A percentile compares a stretch with the other conserved stretches of the same genome.
Conservation (phyloP, 1,140 invertebrate genomes). For the Lasaia peninsularis region DNA sequence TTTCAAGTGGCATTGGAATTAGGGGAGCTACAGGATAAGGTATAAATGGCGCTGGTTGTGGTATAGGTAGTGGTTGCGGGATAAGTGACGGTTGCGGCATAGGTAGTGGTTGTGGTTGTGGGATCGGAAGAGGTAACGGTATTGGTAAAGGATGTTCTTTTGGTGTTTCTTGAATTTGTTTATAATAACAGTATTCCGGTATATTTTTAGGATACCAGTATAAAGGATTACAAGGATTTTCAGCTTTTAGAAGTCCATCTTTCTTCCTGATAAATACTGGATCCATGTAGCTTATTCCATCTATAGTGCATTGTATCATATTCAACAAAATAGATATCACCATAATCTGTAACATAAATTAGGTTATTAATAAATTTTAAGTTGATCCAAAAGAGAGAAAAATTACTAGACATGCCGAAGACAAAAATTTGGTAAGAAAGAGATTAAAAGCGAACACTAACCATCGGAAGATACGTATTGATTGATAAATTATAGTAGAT, state of each 20-base stretch:
- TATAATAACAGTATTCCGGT: constrained; percentile 46
- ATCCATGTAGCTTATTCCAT: constrained; percentile 41
- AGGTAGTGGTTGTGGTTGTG: background rate
- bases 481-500: too few species aligned
- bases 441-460: too few species aligned
- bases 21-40: background rate
- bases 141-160: background rate
- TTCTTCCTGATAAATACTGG: constrained; percentile 17
- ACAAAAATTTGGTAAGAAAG: too few species aligned
- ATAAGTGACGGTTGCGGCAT: background rate
- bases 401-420: too few species aligned
- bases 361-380: too few species aligned
- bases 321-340: constrained; percentile 13
- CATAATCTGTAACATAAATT: constrained; percentile 15
- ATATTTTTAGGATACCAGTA: constrained; percentile 57
- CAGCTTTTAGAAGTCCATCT: constrained; percentile 12
- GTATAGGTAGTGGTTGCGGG: constrained; percentile 10
- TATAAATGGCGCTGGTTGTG: background rate
- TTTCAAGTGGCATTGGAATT: background rate
- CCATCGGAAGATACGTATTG: too few species aligned
- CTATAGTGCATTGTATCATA: constrained; percentile 30
- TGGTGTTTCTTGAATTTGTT: background rate
- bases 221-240: constrained; percentile 50
- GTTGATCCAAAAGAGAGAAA: too few species aligned
- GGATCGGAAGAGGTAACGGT: constrained; percentile 14